These are phyloP conservation scores for Sprattus sprattus DNA, from an alignment of 2,113 vertebrate genomes.

Conservation along the genomic window DNA sequence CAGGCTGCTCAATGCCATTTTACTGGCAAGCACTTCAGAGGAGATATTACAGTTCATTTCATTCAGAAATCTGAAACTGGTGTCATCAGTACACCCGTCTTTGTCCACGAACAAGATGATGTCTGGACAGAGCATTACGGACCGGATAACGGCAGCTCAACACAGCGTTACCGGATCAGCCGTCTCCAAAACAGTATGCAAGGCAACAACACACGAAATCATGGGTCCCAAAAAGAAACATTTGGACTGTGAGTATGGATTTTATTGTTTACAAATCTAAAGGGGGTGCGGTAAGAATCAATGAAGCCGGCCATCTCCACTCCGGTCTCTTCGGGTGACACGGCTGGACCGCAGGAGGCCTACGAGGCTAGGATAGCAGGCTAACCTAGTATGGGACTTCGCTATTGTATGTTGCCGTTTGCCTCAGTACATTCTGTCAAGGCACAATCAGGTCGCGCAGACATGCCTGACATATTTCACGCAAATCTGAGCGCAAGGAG, in stretches of 20 bases:
- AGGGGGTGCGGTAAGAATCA: not conserved
- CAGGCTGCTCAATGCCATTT: not conserved
- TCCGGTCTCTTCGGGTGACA: conserved; percentile 33
- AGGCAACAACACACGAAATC: conserved; percentile 97
- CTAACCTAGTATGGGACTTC: not conserved
- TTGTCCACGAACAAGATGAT: conserved; percentile 68
- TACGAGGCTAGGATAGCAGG: conserved; percentile 40
- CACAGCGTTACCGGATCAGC: conserved; percentile 97
- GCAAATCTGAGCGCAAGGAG: not conserved
- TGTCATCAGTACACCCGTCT: not conserved
- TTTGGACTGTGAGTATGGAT: conserved; percentile 86
- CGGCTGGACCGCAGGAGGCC: conserved; percentile 28
- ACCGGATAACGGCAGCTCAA: conserved; percentile 95
- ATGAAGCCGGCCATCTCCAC: conserved; percentile 6
- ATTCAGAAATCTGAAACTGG: not conserved
- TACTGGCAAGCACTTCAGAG: not conserved
- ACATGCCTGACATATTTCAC: conserved; percentile 1
- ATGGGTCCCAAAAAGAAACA: conserved; percentile 99
- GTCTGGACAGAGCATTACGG: conserved; percentile 97
- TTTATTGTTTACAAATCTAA: not conserved
- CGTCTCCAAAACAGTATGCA: conserved; percentile 93
- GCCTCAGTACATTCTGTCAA: not conserved
- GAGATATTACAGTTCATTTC: not conserved
- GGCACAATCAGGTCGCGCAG: not conserved
- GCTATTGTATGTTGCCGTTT: conserved; percentile 19